These are phyloP conservation scores for Gobionotothen gibberifrons DNA, from an alignment of 2,797 vertebrate species.

Conservation along the genomic window DNA sequence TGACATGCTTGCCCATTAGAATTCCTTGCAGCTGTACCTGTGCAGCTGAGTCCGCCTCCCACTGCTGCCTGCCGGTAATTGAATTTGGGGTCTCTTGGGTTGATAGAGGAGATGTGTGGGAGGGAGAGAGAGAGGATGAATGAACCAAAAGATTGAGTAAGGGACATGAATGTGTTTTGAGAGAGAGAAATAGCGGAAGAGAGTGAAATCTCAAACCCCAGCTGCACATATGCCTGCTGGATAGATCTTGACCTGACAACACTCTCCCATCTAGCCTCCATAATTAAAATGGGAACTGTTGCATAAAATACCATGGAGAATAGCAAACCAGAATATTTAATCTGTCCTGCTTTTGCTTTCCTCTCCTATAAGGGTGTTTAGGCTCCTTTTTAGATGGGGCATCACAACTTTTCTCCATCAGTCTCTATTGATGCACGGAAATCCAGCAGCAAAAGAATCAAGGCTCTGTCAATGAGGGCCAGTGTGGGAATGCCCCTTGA, in stretches of 20 bases:
- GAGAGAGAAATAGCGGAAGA: conserved; percentile 3
- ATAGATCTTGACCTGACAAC: conserved; percentile 51
- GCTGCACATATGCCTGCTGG: conserved; percentile 44
- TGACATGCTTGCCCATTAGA: conserved; percentile 41
- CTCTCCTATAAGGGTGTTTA: conserved; percentile 8
- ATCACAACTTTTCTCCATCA: conserved; percentile 42
- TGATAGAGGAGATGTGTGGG: conserved; percentile 54
- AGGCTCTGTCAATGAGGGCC: conserved; percentile 45
- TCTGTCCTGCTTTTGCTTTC: conserved; percentile 33
- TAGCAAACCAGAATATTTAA: conserved; percentile 34
- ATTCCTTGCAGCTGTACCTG: conserved; percentile 65
- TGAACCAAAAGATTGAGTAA: conserved; percentile 48
- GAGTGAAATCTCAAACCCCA: conserved; percentile 36
- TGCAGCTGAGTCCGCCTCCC: conserved; percentile 56
- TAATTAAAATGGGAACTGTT: conserved; percentile 63
- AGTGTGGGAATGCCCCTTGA: conserved; percentile 52
- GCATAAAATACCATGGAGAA: conserved; percentile 52
- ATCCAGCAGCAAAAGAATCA: conserved; percentile 42
- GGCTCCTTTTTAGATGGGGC: conserved; percentile 20
- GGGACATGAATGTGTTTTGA: background rate
- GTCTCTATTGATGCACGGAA: conserved; percentile 44
- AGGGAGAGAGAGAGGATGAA: conserved; percentile 54
- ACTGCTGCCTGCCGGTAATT: conserved; percentile 68
- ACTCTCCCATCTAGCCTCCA: conserved; percentile 8
- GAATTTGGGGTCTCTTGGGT: conserved; percentile 74